Percentiles rank a stretch among this genome's conserved stretches.
These are phyloP conservation scores for Actinostola sp. DNA, from an alignment of 92 coral and sea anemone genomes.

Conservation along the genomic window DNA sequence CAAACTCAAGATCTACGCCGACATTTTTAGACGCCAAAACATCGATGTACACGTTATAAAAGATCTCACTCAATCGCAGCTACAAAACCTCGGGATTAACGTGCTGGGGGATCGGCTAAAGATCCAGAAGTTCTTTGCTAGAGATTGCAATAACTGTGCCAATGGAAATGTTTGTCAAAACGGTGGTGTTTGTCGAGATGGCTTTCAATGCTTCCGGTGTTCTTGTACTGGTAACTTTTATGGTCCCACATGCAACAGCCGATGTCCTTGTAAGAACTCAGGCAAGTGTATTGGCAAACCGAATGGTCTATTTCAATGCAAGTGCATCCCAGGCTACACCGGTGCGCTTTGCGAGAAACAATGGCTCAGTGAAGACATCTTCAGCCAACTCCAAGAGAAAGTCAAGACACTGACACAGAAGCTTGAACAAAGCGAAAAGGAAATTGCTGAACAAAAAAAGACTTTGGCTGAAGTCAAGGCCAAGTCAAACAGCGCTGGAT, in stretches of 20 bases:
- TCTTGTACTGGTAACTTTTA: slow-evolving; percentile 24
- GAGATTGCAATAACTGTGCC: slow-evolving; percentile 28
- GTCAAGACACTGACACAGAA: slow-evolving; percentile 2
- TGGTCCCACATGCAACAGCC: slow-evolving; percentile 52
- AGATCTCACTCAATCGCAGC: slow-evolving; percentile 43
- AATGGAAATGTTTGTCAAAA: slow-evolving; percentile 33
- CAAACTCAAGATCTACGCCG: slow-evolving; percentile 6
- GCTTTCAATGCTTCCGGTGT: slow-evolving; percentile 14
- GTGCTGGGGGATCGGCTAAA: slow-evolving; percentile 62
- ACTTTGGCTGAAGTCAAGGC: neutral
- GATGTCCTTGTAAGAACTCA: slow-evolving; percentile 61
- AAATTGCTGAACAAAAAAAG: slow-evolving; percentile 17
- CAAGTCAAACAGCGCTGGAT: slow-evolving; percentile 16
- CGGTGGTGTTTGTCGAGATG: slow-evolving; percentile 17
- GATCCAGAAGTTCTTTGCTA: slow-evolving; percentile 51
- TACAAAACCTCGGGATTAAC: slow-evolving; percentile 50
- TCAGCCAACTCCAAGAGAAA: slow-evolving; percentile 31
- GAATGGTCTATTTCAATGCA: slow-evolving; percentile 49
- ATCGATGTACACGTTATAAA: slow-evolving; percentile 54
- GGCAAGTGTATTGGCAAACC: slow-evolving; percentile 45
- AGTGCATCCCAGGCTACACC: slow-evolving; percentile 51
- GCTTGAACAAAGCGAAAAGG: slow-evolving; percentile 22
- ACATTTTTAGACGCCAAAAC: slow-evolving; percentile 36
- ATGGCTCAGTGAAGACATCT: slow-evolving; percentile 41
- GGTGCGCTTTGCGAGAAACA: slow-evolving; percentile 47